Base-by-base conservation (phyloP, 2,888 invertebrate genomes). In the Synanthedon myopaeformis region DNA sequence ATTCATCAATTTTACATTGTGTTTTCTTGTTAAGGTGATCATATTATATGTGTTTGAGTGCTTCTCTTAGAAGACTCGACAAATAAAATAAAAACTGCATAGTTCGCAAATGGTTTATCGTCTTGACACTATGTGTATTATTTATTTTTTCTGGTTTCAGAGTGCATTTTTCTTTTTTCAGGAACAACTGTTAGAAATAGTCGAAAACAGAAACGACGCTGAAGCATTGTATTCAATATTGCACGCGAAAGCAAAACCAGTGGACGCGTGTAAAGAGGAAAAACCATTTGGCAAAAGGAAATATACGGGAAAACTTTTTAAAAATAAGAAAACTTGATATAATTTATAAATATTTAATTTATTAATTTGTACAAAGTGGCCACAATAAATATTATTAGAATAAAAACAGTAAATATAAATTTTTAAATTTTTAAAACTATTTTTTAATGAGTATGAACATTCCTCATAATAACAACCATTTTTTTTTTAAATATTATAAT, bases 151-250 rank as follows among this genome's bases (percentile, higher is more conserved):
- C 3, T 23, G 23, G 23, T 23, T 23, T 23, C 23, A 23, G 4
- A 28, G 28, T 28, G 1, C 1, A 28, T 28, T 45, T 19, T 42
- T 59, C 23, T 57, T 60, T 59, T 79, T 79, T 51, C 70, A 94
- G 91, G 91, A 91, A 54, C 91, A 95, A 72, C 72, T 98, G 57
- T 77, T 84, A 49, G 88, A 90, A 58, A 83, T 96, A 51, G 72
- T 97, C 55, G 94, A 92, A 61, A 96, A 93, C 69, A 88, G 90
- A 64, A 85, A 75, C 56, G 92, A 94, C 73, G 92, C 92, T 1
- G 90, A 91, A 61, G 82, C 91, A 54, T 78, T 96, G 13, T 90
- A 92, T 76, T 91, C 91, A 53, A 91, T 92, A 59, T 70, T 96
- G 49, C 95, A 95, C 67, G 89, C 91, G 19, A 89, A 90, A 64